A percentile compares a stretch with the other conserved stretches of the same genome.
Evolutionary conservation across 1,140 invertebrate genomes (phyloP).

Genomic region (Drosophila funebris): DNA sequence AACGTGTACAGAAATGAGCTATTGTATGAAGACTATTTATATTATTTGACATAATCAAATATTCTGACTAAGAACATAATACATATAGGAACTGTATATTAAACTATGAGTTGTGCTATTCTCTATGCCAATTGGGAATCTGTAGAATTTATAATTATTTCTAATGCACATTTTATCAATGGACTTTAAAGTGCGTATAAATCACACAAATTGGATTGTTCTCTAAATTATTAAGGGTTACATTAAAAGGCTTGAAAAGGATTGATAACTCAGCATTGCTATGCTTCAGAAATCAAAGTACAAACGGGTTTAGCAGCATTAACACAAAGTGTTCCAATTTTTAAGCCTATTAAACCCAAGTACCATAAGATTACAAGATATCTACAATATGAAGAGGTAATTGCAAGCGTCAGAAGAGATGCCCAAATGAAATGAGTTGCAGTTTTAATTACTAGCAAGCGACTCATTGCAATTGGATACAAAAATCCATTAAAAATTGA

Average conservation of each 20-base stretch:
- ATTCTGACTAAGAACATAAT: no score
- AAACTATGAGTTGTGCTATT: no score
- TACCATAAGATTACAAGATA: conserved; percentile 26
- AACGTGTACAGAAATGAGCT: no score
- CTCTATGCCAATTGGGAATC: no score
- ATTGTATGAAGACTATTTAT: no score
- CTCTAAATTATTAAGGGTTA: neutral
- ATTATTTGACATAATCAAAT: no score
- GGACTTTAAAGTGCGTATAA: neutral
- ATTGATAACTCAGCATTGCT: neutral
- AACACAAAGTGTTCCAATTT: conserved; percentile 56
- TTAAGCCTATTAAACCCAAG: conserved; percentile 62
- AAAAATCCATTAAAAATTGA: conserved; percentile 64
- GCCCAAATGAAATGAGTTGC: conserved; percentile 45
- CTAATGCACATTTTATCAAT: neutral
- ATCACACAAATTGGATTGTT: conserved; percentile 33
- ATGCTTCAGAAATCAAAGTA: conserved; percentile 45
- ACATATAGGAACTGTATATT: no score
- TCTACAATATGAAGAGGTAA: neutral
- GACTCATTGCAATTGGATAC: conserved; percentile 51
- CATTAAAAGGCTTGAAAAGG: neutral
- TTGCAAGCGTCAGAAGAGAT: neutral
- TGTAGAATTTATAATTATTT: no score
- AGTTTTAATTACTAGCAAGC: conserved; percentile 64
- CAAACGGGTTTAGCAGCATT: conserved; percentile 7